Evolutionary conservation across 2,888 invertebrate genomes (phyloP).

Genomic region (Ophonus ardosiacus): DNA sequence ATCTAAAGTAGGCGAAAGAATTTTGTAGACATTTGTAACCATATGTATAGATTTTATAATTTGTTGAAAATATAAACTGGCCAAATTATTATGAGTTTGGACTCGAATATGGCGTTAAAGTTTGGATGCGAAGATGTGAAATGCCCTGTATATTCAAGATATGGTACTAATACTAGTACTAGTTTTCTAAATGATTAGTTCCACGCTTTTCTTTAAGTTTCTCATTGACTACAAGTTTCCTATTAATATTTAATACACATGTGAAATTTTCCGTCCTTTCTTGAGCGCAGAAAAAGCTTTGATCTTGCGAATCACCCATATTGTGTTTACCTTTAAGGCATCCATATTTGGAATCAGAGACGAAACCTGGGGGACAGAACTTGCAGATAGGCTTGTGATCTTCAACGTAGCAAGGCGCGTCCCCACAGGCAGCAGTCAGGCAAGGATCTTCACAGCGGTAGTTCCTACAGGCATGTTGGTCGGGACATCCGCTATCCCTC

Average conservation of each 20-base stretch:
- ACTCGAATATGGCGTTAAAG: too few species aligned
- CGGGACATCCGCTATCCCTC: constrained; percentile 92
- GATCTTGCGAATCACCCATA: neutral
- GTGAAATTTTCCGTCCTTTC: neutral
- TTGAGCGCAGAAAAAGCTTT: neutral
- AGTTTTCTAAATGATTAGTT: neutral
- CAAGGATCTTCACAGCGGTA: constrained; percentile 95
- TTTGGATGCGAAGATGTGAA: too few species aligned
- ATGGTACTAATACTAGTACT: too few species aligned
- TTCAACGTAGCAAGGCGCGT: constrained; percentile 94
- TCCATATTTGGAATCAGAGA: constrained; percentile 94
- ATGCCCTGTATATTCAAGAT: too few species aligned
- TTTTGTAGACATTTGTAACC: too few species aligned
- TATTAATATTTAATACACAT: neutral
- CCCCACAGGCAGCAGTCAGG: constrained; percentile 88
- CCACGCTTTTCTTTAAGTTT: neutral
- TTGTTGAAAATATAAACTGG: too few species aligned
- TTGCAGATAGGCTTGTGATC: constrained; percentile 97
- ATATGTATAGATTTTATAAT: too few species aligned
- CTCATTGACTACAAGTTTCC: neutral
- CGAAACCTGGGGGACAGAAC: constrained; percentile 96
- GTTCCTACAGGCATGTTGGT: constrained; percentile 90
- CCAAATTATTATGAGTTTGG: too few species aligned
- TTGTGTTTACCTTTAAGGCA: constrained; percentile 94
- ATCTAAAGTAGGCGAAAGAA: too few species aligned